These are phyloP conservation scores for Pluvialis apricaria DNA, from an alignment of 2,113 vertebrate genomes.

Conservation along the genomic window DNA sequence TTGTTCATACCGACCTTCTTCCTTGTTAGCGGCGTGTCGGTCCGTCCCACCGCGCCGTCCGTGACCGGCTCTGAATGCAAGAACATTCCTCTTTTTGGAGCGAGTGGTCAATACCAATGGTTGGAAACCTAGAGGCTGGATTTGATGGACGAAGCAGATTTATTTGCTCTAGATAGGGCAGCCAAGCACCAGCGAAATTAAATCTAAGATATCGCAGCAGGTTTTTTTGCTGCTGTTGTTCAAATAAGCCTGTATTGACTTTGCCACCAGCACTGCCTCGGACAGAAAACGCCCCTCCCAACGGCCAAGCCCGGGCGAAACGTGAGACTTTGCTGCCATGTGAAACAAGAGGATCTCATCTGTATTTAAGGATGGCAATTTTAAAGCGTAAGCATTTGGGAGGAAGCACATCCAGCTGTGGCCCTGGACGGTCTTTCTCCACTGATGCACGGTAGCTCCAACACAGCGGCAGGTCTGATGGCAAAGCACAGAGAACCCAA, in stretches of 20 bases:
- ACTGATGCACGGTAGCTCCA: background rate
- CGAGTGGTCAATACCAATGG: too few relatives aligned
- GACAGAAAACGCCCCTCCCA: background rate
- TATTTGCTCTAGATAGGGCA: background rate
- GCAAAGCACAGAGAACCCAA: background rate
- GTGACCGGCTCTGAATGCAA: rapidly evolving
- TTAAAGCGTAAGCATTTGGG: rapidly evolving
- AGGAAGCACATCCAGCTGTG: rapidly evolving
- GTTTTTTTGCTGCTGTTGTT: background rate
- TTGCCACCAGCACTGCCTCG: background rate
- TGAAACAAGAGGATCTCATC: background rate
- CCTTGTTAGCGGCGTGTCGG: rapidly evolving
- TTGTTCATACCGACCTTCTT: background rate
- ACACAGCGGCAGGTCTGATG: background rate
- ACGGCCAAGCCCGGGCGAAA: rapidly evolving
- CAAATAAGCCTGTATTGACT: background rate
- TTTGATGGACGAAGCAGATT: background rate
- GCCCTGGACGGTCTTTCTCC: background rate
- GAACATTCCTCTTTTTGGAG: background rate
- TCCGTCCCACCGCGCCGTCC: rapidly evolving
- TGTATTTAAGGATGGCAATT: rapidly evolving
- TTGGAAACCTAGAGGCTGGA: background rate
- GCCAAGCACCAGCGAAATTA: background rate
- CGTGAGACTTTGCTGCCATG: background rate
- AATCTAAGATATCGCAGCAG: background rate